A percentile compares a stretch with the other conserved stretches of the same genome.
These are phyloP conservation scores for Albula glossodonta DNA, from an alignment of 2,113 vertebrate species.

Conservation along the genomic window DNA sequence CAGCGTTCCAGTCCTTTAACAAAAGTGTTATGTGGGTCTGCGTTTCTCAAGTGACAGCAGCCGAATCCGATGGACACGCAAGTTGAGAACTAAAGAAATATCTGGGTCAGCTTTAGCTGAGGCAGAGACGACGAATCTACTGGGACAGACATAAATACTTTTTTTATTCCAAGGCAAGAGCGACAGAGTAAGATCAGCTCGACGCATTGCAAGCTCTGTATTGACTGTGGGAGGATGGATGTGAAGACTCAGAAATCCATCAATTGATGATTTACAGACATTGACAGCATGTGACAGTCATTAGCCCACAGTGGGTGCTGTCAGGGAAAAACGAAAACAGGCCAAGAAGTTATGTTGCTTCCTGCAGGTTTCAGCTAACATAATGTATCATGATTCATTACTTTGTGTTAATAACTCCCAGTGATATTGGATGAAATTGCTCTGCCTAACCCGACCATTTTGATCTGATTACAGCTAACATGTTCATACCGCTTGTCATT, in stretches of 20 bases:
- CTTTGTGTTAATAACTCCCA: not conserved
- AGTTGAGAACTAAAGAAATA: not conserved
- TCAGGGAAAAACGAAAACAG: not conserved
- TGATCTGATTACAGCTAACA: not conserved
- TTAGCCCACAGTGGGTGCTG: not conserved
- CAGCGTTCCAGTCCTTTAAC: not conserved
- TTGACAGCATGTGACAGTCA: not conserved
- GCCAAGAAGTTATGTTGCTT: not conserved
- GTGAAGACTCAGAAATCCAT: not conserved
- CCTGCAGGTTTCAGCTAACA: not conserved
- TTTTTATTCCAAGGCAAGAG: not conserved
- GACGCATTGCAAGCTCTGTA: not conserved
- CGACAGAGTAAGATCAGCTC: not conserved
- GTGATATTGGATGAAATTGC: too few species aligned
- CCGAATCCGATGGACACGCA: not conserved
- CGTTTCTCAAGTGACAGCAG: not conserved
- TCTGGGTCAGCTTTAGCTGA: not conserved
- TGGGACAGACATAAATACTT: not conserved
- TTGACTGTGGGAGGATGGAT: not conserved
- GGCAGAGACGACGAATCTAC: not conserved
- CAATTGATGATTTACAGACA: not conserved
- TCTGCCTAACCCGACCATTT: not conserved
- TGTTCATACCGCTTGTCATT: not conserved
- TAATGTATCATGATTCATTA: not conserved
- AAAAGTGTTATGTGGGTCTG: conserved; percentile 1